phyloP scores from a whole-genome alignment of 2,797 vertebrate genomes.

The Enoplosus armatus region DNA sequence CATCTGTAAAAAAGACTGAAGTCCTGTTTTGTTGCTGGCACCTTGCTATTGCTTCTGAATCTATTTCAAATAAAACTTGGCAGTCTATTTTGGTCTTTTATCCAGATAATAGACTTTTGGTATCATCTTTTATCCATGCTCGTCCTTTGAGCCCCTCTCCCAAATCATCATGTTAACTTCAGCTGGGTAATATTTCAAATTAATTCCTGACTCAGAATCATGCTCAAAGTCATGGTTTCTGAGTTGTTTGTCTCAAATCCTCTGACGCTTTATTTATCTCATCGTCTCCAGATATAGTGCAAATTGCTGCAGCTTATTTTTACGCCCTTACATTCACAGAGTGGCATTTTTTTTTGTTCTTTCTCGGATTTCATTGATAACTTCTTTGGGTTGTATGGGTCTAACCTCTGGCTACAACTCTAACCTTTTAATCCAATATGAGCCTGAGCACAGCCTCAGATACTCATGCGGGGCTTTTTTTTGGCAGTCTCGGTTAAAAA shows the following conservation, averaged over 20 bases:
- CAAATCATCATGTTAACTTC: conserved; percentile 12
- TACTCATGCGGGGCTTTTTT: conserved; percentile 8
- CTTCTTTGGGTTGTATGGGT: conserved; percentile 12
- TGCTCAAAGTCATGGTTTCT: not conserved
- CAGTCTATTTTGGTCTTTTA: conserved; percentile 20
- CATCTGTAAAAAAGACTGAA: conserved; percentile 5
- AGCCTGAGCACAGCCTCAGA: conserved; percentile 32
- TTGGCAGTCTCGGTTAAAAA: conserved; percentile 36
- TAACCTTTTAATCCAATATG: conserved; percentile 53
- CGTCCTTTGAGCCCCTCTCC: conserved; percentile 10
- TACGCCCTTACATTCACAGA: conserved; percentile 6
- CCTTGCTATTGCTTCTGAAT: conserved; percentile 4
- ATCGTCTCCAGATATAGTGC: conserved; percentile 2
- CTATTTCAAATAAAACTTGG: conserved; percentile 35
- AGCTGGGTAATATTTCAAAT: conserved; percentile 12
- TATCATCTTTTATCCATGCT: conserved; percentile 19
- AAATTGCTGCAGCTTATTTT: conserved; percentile 25
- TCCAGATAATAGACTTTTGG: conserved; percentile 17
- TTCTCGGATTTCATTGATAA: conserved; percentile 30
- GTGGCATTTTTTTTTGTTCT: not conserved
- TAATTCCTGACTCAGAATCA: conserved; percentile 7
- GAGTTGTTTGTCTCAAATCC: conserved; percentile 21
- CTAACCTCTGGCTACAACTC: conserved; percentile 31
- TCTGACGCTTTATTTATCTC: conserved; percentile 11
- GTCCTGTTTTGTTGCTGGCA: not conserved